These are phyloP conservation scores for Erannis defoliaria DNA, from an alignment of 2,888 invertebrate species.

Conservation along the genomic window DNA sequence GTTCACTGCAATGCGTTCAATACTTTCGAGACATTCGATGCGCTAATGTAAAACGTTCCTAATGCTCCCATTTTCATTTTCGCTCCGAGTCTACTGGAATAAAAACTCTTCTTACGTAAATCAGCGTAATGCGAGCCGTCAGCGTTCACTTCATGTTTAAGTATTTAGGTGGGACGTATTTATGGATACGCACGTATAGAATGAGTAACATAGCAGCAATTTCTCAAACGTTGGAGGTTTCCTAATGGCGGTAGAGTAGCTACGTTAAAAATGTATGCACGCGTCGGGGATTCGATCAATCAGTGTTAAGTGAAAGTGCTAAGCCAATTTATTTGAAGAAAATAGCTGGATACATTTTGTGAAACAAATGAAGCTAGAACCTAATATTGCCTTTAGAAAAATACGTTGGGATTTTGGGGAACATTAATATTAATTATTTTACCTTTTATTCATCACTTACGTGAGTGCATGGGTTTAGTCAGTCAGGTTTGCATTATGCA, in stretches of 20 bases:
- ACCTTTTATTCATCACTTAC: neutral
- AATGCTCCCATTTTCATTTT: slow-evolving; percentile 2
- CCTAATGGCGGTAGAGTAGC: slow-evolving; percentile 27
- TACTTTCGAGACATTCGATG: slow-evolving; percentile 1
- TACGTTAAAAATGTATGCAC: slow-evolving; percentile 32
- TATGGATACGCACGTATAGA: slow-evolving; percentile 3
- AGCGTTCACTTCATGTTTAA: slow-evolving; percentile 27
- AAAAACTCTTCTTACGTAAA: slow-evolving; percentile 14
- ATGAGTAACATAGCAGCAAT: slow-evolving; percentile 21
- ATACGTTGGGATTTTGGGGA: too few species aligned
- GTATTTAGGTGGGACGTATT: slow-evolving; percentile 23
- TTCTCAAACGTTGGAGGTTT: slow-evolving; percentile 22
- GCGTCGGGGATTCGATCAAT: slow-evolving; percentile 30
- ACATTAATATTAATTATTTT: too few species aligned
- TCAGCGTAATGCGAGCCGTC: slow-evolving; percentile 26
- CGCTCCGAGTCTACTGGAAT: slow-evolving; percentile 4
- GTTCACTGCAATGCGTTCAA: too few species aligned
- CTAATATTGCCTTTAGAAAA: too few species aligned
- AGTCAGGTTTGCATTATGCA: too few species aligned
- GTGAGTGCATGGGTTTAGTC: too few species aligned
- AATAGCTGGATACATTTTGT: slow-evolving; percentile 3
- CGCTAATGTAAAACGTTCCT: neutral
- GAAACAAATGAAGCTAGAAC: too few species aligned
- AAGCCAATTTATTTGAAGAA: slow-evolving; percentile 1
- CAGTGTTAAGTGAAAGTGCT: slow-evolving; percentile 19